Percentiles rank a stretch among this genome's conserved stretches.
Evolutionary conservation across 2,113 vertebrate genomes (phyloP).

Genomic region (Alces alces): DNA sequence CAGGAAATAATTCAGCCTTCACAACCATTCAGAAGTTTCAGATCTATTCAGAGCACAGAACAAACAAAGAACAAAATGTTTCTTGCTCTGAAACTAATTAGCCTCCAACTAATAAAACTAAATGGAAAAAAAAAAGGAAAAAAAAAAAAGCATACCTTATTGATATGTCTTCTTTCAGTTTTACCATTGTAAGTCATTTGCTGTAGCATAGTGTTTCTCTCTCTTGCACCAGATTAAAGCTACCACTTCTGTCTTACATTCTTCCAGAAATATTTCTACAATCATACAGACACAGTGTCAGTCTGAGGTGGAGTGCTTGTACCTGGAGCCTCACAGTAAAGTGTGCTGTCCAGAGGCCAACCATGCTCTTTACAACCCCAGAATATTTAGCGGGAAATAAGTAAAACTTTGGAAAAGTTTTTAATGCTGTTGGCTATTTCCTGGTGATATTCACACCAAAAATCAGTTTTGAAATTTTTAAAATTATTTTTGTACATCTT

Average conservation of each 20-base stretch:
- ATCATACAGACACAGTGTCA: accelerated
- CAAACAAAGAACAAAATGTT: conserved; percentile 60
- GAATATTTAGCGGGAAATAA: background rate
- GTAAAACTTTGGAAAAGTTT: background rate
- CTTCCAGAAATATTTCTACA: accelerated
- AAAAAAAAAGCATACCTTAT: conserved; percentile 59
- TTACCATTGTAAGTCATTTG: conserved; percentile 63
- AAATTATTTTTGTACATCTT: background rate
- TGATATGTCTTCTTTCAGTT: conserved; percentile 63
- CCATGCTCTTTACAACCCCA: background rate
- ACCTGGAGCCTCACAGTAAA: background rate
- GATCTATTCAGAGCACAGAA: conserved; percentile 62
- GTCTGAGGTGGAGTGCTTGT: background rate
- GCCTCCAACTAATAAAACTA: no score
- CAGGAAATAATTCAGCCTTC: background rate
- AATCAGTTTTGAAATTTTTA: background rate
- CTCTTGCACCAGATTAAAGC: conserved; percentile 44
- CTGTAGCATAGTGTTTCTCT: conserved; percentile 53
- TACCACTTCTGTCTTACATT: background rate
- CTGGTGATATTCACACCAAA: background rate
- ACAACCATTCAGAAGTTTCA: conserved; percentile 43
- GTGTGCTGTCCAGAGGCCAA: background rate
- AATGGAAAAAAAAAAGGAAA: conserved; percentile 11
- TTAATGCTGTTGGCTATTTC: background rate
- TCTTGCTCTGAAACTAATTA: conserved; percentile 61